Conservation (phyloP, 2,888 invertebrate species). For the Nephrotoma guestfalica region DNA sequence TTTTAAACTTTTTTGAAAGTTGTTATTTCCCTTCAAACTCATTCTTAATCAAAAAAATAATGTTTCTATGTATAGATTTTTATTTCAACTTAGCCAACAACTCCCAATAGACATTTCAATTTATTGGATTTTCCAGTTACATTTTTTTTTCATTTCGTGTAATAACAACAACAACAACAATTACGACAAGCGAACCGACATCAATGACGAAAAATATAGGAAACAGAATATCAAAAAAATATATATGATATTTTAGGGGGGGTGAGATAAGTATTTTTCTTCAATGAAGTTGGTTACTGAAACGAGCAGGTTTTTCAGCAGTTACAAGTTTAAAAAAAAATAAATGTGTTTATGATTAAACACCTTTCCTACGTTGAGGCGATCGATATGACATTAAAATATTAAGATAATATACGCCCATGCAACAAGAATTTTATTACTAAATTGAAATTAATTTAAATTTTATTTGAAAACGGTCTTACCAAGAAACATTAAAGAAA, state of each 20-base stretch:
- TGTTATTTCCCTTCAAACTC: not conserved
- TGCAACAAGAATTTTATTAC: no score
- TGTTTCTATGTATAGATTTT: not conserved
- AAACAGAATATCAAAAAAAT: not conserved
- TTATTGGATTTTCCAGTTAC: not conserved
- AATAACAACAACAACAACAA: not conserved
- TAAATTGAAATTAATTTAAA: no score
- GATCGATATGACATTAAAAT: no score
- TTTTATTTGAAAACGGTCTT: no score
- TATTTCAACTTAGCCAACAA: not conserved
- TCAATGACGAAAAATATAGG: not conserved
- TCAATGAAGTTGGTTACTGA: not conserved
- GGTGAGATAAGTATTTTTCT: not conserved
- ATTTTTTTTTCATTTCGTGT: not conserved
- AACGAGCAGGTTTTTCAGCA: no score
- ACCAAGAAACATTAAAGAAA: not conserved
- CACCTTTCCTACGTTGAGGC: no score
- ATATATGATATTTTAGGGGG: not conserved
- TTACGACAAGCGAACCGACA: not conserved
- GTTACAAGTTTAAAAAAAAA: no score
- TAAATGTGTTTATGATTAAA: no score
- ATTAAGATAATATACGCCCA: no score
- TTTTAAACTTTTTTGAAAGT: not conserved
- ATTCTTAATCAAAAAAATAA: not conserved
- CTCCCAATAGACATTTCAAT: not conserved